A percentile compares a stretch with the other conserved stretches of the same genome.
These are phyloP conservation scores for Scalopus aquaticus DNA, from an alignment of 2,113 vertebrate genomes.

Conservation along the genomic window DNA sequence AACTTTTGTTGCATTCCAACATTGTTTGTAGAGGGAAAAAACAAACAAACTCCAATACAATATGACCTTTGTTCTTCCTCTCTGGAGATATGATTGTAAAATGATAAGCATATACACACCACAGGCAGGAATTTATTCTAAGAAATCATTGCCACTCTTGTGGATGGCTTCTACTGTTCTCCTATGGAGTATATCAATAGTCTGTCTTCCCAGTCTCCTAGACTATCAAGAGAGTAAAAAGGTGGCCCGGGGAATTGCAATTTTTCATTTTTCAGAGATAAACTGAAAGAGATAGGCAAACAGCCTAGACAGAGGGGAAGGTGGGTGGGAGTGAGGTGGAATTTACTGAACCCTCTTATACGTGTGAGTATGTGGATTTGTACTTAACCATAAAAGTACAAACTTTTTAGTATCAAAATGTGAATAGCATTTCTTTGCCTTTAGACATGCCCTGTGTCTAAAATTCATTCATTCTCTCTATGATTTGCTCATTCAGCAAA, in stretches of 20 bases:
- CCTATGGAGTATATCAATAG: not conserved
- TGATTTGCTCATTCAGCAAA: not conserved
- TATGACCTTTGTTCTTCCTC: not conserved
- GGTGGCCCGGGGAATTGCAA: not conserved
- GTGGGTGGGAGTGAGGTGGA: not conserved
- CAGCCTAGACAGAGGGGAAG: not conserved
- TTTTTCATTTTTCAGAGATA: not conserved
- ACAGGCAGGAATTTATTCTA: not conserved
- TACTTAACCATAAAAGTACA: not conserved
- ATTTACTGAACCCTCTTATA: not conserved
- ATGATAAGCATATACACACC: not conserved
- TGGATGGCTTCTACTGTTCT: not conserved
- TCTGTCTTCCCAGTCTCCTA: not conserved
- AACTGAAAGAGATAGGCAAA: not conserved
- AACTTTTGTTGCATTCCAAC: too few relatives aligned
- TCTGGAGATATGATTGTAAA: not conserved
- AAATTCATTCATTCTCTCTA: constrained; percentile 5
- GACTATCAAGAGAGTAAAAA: not conserved
- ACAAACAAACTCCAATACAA: not conserved
- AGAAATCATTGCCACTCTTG: not conserved
- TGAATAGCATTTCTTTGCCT: not conserved
- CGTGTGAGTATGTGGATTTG: not conserved
- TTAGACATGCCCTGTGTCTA: not conserved
- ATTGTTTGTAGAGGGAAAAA: not conserved
- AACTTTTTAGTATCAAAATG: not conserved